Evolutionary conservation across 2,888 invertebrate genomes (phyloP), one percentile per base, ranked within the genome.

Genomic region (Aleiodes alternator): DNA sequence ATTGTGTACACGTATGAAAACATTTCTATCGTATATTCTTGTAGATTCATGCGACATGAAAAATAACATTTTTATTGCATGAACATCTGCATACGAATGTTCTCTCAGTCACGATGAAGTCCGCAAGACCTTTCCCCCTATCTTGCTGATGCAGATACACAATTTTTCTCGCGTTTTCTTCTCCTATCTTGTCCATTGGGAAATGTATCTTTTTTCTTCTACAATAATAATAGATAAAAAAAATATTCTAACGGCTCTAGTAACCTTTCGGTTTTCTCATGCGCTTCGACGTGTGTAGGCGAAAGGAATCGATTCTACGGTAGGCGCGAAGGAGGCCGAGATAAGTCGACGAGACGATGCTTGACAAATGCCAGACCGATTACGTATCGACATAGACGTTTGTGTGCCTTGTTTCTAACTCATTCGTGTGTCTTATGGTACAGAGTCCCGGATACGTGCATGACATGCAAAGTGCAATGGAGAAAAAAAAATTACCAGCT

Each of bases 331-430:
- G 34, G 59, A 72, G 72, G 72, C 50, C 56, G 68, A 76, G 72
- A 76, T 76, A 76, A 68, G 68, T 74, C 69, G 59, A 59, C 59
- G 59, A 53, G 61, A 61, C 74, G 69, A 53, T 48, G 70, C 70
- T 69, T 83, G 82, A 84, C 81, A 81, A 85, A 84, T 82, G 84
- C 80, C 82, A 75, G 80, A 80, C 80, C 83, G 83, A 85, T 85
- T 84, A 83, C 80, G 81, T 82, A 85, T 84, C 77, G 84, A 84
- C 84, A 68, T 64, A 48, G 43, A 64, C 64, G 64, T 61, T 43
- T 61, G 61, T 64, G 23, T 23, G 64, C 81, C 79, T 75, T 73
- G 77, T 76, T 78, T 72, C 75, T 77, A 76, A 73, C 71, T 78
- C 80, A 71, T 64, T 38, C 43, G 12, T 59, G 59, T 59, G 8